Base-by-base conservation (phyloP, 2,797 vertebrate species). In the Poeciliopsis paucimaculata region DNA sequence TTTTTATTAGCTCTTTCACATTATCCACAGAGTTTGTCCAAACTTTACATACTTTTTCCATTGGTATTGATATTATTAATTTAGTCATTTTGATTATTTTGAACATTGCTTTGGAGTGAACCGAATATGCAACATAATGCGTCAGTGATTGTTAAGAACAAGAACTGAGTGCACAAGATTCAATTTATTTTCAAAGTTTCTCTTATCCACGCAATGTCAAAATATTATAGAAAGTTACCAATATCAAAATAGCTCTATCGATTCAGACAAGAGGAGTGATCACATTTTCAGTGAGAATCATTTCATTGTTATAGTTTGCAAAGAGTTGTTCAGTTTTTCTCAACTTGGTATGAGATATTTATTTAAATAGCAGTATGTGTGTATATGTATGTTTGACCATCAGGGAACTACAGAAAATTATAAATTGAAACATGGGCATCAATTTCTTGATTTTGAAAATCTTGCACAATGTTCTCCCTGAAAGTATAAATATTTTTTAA, bases 1-100 rank as follows among this genome's bases (percentile, higher is more conserved):
- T 72, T 57, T 82, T 74, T 23, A 85, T 80, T 82, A 81, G 62
- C 72, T 77, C 12, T 43, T 72, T 66, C 16, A 57, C 2, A 5
- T 60, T 43, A 78, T 77, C 34, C 2, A 71, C 13, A 70, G 66
- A 26, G 36, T 68, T 26, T 43, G 39, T 41, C 20, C 16, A 39
- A 41, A 43, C 9, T 45, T 43, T 3, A 70, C 1, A 70, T 15
- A 70, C 26, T 45, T 53, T 53, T 53, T 26, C 23, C 12, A 23
- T 12, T 68, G 66, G 11, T 41, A n/a, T 45, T 11, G 5, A 43
- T n/a, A 26, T 43, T 9, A 64, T 20, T 13, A n/a, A 45, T n/a
- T 45, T 43, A 26, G 66, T 41, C 5, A 26, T 26, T 70, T 70
- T 70, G 13, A 43, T n/a, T 5, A 70, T 70, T 41, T 70, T 70